These are phyloP conservation scores for Galaxea fascicularis DNA, from an alignment of 92 coral and sea anemone species.

Conservation along the genomic window DNA sequence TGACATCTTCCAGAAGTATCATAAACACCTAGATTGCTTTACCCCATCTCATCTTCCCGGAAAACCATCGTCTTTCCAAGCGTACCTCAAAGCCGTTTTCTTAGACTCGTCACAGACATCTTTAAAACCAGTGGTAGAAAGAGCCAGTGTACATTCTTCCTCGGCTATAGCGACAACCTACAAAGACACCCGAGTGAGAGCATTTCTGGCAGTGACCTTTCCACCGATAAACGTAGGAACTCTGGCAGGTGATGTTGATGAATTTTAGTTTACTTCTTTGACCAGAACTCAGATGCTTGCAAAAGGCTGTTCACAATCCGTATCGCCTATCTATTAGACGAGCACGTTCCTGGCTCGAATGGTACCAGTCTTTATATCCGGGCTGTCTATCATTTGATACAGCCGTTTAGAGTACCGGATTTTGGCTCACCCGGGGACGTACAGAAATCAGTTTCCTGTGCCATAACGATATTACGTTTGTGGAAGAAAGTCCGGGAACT, in stretches of 20 bases:
- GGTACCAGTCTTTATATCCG: conserved; percentile 47
- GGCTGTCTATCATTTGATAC: conserved; percentile 17
- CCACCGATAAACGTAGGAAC: conserved; percentile 26
- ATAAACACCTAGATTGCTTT: not conserved
- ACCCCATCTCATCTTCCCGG: conserved; percentile 18
- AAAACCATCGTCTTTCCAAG: conserved; percentile 35
- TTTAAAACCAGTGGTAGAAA: conserved; percentile 1
- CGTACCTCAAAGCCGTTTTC: conserved; percentile 8
- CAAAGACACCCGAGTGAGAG: conserved; percentile 4
- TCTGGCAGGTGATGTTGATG: not conserved
- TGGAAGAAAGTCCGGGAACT: no score
- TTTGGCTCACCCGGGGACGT: conserved; percentile 28
- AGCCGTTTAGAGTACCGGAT: conserved; percentile 30
- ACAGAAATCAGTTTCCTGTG: no score
- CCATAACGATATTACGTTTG: no score
- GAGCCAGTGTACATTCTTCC: conserved; percentile 5
- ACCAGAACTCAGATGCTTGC: conserved; percentile 32
- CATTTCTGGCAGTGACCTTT: conserved; percentile 22
- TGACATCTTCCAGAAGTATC: not conserved
- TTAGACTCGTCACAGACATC: not conserved
- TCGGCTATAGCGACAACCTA: not conserved
- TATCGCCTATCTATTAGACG: conserved; percentile 34
- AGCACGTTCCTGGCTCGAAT: conserved; percentile 21
- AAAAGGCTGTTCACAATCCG: conserved; percentile 15
- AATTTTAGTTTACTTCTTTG: conserved; percentile 23